Conservation (phyloP, 2,888 invertebrate species). For the Drosophila buzzatii region DNA sequence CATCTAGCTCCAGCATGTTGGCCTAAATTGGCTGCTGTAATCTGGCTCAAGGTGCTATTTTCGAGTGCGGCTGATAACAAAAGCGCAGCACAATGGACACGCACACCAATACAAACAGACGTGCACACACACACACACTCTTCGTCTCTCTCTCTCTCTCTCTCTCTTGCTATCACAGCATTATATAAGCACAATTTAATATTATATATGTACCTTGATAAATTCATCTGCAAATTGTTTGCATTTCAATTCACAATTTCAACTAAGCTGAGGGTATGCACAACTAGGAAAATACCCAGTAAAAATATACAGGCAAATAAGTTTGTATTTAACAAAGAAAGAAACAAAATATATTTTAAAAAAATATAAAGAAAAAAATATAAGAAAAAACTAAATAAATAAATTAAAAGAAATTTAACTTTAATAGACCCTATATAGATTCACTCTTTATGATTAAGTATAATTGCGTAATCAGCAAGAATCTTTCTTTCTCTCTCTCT, state of each 20-base stretch:
- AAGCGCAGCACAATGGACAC: constrained; percentile 36
- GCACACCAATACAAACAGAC: constrained; percentile 12
- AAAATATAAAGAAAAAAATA: too few relatives aligned
- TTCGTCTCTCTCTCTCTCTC: not conserved
- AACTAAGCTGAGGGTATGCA: not conserved
- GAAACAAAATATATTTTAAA: too few relatives aligned
- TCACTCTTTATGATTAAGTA: not conserved
- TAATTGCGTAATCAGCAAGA: not conserved
- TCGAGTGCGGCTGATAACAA: constrained; percentile 49
- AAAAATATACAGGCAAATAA: not conserved
- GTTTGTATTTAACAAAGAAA: not conserved
- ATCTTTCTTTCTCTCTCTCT: not conserved
- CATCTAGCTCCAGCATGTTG: constrained; percentile 33
- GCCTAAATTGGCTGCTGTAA: constrained; percentile 54
- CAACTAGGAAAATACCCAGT: not conserved
- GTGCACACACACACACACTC: not conserved
- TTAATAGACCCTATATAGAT: not conserved
- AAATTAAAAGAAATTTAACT: too few relatives aligned
- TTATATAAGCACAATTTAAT: constrained; percentile 17
- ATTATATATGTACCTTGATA: constrained; percentile 9
- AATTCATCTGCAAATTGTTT: constrained; percentile 42
- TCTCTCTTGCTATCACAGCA: constrained; percentile 10
- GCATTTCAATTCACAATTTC: constrained; percentile 21
- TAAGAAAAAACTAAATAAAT: too few relatives aligned
- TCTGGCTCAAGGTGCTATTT: constrained; percentile 56